phyloP scores from a whole-genome alignment of 2,113 vertebrate species.

The Gavia stellata region DNA sequence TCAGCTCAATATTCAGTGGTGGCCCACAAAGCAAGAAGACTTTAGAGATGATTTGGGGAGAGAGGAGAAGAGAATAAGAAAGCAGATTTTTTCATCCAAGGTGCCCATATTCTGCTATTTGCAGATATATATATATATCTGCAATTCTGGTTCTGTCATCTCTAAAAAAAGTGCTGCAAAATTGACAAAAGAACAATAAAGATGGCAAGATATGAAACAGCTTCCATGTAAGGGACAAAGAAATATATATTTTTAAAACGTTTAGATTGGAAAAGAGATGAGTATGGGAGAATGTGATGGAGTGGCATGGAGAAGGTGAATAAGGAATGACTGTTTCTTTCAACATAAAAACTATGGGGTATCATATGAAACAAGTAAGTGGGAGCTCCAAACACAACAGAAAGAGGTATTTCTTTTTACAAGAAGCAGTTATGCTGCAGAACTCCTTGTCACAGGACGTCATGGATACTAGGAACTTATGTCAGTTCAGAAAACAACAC shows the following conservation, averaged over 20 bases:
- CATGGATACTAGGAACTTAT: neutral
- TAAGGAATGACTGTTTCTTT: neutral
- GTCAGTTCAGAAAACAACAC: neutral
- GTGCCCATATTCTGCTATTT: neutral
- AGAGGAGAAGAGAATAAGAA: neutral
- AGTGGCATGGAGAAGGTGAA: neutral
- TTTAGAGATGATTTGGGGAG: neutral
- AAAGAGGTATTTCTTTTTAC: neutral
- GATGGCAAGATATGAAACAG: neutral
- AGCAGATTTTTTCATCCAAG: neutral
- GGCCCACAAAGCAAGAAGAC: neutral
- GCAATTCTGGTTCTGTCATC: neutral
- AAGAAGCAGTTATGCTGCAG: neutral
- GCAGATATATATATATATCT: too few species aligned
- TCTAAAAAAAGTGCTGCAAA: neutral
- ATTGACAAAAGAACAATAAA: neutral
- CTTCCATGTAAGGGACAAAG: neutral
- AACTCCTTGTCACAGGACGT: neutral
- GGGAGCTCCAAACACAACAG: neutral
- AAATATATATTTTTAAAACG: neutral
- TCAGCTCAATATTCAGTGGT: neutral
- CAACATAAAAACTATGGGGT: accelerated
- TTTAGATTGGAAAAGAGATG: neutral
- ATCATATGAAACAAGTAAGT: neutral
- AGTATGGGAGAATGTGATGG: neutral